Conservation (phyloP, 2,113 vertebrate species). For the Heterocephalus glaber region DNA sequence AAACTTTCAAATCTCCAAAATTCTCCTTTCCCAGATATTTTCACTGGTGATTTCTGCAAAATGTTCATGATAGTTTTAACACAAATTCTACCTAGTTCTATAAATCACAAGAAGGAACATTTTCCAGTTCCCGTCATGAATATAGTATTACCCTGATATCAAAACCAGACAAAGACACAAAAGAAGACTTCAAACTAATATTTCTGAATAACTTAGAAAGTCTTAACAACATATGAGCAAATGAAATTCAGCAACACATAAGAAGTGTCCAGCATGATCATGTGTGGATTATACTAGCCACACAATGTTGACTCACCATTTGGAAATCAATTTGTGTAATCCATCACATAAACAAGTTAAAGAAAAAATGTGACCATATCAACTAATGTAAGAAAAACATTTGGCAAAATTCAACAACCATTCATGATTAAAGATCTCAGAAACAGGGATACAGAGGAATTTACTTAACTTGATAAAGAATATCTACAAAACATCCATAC, state of each 20-base stretch:
- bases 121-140: neutral
- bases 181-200: neutral
- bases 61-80: neutral
- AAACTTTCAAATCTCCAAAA: neutral
- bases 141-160: neutral
- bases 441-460: neutral
- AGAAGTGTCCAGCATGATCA: neutral
- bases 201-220: neutral
- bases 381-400: neutral
- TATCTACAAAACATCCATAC: neutral
- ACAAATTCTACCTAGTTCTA: neutral
- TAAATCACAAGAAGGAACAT: neutral
- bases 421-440: neutral
- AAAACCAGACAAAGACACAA: neutral
- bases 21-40: neutral
- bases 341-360: neutral
- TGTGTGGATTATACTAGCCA: neutral
- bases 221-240: neutral
- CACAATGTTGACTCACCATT: too few relatives aligned
- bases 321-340: neutral
- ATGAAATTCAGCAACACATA: neutral
- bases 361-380: neutral
- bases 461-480: neutral
- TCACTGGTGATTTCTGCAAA: neutral
- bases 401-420: neutral